Conservation (phyloP, 2,113 vertebrate genomes). For the Chauna torquata region DNA sequence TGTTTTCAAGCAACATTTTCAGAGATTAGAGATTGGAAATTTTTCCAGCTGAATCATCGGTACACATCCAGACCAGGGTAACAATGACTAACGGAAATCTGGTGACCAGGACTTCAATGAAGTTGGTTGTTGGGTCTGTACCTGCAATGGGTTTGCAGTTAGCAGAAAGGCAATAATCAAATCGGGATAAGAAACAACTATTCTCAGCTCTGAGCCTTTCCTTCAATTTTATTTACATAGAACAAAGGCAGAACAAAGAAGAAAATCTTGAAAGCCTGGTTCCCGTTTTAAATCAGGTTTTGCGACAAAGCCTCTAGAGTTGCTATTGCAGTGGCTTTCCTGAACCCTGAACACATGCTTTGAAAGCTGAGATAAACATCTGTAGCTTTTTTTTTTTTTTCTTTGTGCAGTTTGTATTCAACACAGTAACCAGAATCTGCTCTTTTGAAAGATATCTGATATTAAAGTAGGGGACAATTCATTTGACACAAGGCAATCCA, state of each 20-base stretch:
- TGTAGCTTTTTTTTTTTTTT: background rate
- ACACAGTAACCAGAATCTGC: background rate
- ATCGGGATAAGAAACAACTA: background rate
- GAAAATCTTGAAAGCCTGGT: background rate
- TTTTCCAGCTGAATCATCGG: background rate
- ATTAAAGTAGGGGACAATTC: background rate
- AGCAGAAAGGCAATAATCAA: background rate
- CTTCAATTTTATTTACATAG: background rate
- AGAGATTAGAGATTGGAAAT: background rate
- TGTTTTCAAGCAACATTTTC: background rate
- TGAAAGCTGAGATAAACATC: background rate
- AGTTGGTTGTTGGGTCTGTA: background rate
- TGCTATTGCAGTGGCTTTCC: background rate
- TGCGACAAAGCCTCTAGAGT: background rate
- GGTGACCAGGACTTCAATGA: background rate
- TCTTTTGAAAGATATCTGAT: background rate
- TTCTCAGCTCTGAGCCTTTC: background rate
- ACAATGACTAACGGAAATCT: background rate
- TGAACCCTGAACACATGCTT: background rate
- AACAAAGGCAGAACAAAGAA: background rate
- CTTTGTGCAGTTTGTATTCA: background rate
- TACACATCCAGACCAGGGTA: background rate
- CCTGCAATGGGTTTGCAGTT: background rate
- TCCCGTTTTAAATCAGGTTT: background rate
- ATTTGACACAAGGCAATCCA: background rate